Base-by-base conservation (phyloP, 2,888 invertebrate genomes). In the Acleris emargana region DNA sequence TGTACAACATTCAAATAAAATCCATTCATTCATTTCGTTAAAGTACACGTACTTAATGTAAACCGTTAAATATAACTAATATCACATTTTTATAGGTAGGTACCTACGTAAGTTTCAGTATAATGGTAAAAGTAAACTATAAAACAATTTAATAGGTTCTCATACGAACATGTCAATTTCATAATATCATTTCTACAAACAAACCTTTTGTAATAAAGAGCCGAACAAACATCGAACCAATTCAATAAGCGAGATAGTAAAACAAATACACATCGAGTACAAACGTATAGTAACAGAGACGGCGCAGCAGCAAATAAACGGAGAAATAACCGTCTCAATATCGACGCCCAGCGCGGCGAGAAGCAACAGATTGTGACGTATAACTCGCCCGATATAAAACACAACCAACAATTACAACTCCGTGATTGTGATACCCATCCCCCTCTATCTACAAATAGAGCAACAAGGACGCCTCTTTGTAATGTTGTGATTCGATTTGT, bases 241-340 rank as follows among this genome's bases (percentile, higher is more conserved):
- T 73, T 72, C 73, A 78, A 78, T 78, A 80, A 72, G 72, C 62
- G 60, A 68, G 67, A 66, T 64, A 68, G 55, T 68, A 72, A 71
- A 76, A 71, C 70, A 74, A 75, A 76, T 77, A 69, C 71, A 71
- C 64, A 61, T 66, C 45, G 62, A 72, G 70, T n/a, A n/a, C 17
- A n/a, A n/a, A 45, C 45, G 38, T 67, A 70, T 71, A 76, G 74
- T 74, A 76, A 72, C 38, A 73, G 55, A 69, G 70, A 60, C 69
- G 69, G 63, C 64, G 67, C 51, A 68, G 64, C 67, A 72, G 70
- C 76, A 76, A 80, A 81, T 79, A 82, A 79, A 80, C 78, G 74
- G 74, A 70, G 70, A 73, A 79, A 79, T 80, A 79, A 78, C 74
- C 74, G 75, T 77, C 76, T 79, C 81, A 80, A 78, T 82, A 80